Conservation (phyloP, 2,113 vertebrate genomes). For the Catharus bicknelli region DNA sequence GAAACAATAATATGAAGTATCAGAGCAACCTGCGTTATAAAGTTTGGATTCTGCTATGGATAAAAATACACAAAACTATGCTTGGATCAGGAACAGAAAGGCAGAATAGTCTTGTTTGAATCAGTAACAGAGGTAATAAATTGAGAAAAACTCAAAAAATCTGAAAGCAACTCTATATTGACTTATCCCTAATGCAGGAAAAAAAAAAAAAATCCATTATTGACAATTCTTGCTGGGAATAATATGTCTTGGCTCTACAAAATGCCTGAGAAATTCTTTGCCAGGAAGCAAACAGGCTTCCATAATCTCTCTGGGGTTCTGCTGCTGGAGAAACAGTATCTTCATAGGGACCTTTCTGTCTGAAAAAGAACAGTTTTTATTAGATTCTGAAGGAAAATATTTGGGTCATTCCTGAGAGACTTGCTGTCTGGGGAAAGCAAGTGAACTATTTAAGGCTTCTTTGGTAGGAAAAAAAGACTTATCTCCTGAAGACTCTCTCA, state of each 20-base stretch:
- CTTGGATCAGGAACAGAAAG: neutral
- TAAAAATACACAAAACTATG: neutral
- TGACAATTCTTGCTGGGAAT: neutral
- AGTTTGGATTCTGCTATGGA: neutral
- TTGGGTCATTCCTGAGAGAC: neutral
- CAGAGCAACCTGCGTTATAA: neutral
- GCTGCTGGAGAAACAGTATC: neutral
- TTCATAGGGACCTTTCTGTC: neutral
- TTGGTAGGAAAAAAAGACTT: neutral
- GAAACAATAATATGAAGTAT: neutral
- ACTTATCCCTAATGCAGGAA: neutral
- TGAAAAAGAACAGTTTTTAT: neutral
- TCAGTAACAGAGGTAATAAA: neutral
- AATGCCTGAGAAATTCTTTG: neutral
- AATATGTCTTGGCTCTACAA: neutral
- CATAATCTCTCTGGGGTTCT: neutral
- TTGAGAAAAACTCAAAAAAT: neutral
- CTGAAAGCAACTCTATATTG: neutral
- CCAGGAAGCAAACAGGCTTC: neutral
- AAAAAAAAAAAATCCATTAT: neutral
- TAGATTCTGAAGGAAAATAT: neutral
- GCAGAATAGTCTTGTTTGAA: neutral
- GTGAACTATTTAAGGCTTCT: neutral
- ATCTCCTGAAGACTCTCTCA: neutral
- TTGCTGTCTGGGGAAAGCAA: neutral